Evolutionary conservation across 2,888 invertebrate genomes (phyloP).

Genomic region (Pseudococcus jackbeardsleyi): DNA sequence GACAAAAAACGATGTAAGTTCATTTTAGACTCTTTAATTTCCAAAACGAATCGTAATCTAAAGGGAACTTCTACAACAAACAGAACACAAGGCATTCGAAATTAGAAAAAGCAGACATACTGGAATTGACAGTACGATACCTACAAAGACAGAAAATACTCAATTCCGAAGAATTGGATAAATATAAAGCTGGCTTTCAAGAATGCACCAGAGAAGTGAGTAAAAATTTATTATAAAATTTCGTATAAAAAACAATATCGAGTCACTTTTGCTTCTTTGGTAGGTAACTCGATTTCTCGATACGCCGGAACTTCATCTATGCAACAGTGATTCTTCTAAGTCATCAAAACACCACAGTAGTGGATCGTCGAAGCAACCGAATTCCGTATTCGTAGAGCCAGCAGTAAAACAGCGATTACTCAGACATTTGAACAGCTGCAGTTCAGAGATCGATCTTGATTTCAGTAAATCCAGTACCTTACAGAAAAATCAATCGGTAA

Average conservation of each 20-base stretch:
- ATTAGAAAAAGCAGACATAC: constrained; percentile 87
- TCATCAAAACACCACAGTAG: constrained; percentile 56
- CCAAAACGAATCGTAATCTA: neutral
- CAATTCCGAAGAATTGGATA: constrained; percentile 74
- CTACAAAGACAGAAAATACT: constrained; percentile 81
- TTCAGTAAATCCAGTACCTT: constrained; percentile 69
- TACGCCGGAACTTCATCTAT: constrained; percentile 75
- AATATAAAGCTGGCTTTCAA: constrained; percentile 78
- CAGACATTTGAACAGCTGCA: constrained; percentile 76
- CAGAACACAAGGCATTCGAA: constrained; percentile 83
- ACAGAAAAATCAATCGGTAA: constrained; percentile 57
- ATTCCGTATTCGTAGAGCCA: constrained; percentile 71
- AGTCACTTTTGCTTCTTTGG: neutral
- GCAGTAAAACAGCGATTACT: constrained; percentile 75
- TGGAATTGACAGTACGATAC: constrained; percentile 86
- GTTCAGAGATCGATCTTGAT: constrained; percentile 76
- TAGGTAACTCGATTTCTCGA: constrained; percentile 75
- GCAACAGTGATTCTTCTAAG: constrained; percentile 68
- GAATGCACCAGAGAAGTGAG: constrained; percentile 78
- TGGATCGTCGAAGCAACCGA: constrained; percentile 66
- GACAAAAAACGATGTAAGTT: constrained; percentile 72
- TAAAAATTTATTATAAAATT: neutral
- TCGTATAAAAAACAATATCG: neutral
- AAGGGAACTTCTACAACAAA: neutral
- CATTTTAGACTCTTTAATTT: neutral